phyloP scores from a whole-genome alignment of 2,113 vertebrate genomes.

The Polypterus bichir region DNA sequence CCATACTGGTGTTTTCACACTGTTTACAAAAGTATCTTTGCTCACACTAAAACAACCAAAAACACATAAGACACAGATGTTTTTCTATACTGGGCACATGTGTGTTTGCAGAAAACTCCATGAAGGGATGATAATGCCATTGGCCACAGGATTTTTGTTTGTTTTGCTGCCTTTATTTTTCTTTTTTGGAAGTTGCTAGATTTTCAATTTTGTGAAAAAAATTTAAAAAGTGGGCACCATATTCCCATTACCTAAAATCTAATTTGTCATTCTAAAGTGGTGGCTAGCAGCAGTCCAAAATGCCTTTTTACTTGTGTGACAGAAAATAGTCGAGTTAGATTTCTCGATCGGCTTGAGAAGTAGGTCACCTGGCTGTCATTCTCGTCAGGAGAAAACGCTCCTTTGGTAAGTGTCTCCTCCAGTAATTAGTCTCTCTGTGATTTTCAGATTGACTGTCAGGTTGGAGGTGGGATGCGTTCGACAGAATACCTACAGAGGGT shows the following conservation, averaged over 20 bases:
- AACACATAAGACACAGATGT: too few relatives aligned
- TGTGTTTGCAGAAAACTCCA: too few relatives aligned
- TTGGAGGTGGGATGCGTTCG: slow-evolving; percentile 45
- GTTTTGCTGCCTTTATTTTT: too few relatives aligned
- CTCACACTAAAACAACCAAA: too few relatives aligned
- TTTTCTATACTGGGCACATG: too few relatives aligned
- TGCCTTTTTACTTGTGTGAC: neutral
- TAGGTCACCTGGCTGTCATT: slow-evolving; percentile 42
- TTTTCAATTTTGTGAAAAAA: neutral
- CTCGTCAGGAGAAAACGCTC: slow-evolving; percentile 34
- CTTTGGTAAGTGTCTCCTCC: slow-evolving; percentile 39
- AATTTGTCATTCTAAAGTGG: slow-evolving; percentile 18
- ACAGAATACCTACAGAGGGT: slow-evolving; percentile 47
- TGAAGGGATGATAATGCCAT: too few relatives aligned
- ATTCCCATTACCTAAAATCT: slow-evolving; percentile 16
- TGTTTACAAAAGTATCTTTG: too few relatives aligned
- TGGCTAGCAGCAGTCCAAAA: slow-evolving; percentile 6
- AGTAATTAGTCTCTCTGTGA: slow-evolving; percentile 66
- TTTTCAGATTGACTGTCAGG: slow-evolving; percentile 46
- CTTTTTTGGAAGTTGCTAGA: too few relatives aligned
- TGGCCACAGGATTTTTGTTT: too few relatives aligned
- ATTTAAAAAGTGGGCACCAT: neutral
- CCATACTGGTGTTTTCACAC: too few relatives aligned
- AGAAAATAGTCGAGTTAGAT: slow-evolving; percentile 1
- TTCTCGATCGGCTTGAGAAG: slow-evolving; percentile 30